phyloP scores from a whole-genome alignment of 2,113 vertebrate species.

The Plecotus auritus region DNA sequence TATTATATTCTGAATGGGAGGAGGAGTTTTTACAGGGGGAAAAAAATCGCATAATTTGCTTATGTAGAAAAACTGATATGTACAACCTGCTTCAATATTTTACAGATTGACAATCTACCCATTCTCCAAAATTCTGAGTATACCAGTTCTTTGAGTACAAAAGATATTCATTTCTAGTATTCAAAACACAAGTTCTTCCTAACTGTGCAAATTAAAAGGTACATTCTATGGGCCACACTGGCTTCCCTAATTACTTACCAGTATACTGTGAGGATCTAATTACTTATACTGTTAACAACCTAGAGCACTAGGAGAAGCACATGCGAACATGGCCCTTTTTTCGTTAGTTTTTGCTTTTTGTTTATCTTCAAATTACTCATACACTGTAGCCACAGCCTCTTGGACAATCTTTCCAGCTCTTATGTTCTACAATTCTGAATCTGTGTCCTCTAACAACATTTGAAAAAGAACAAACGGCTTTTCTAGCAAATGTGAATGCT shows the following conservation, averaged over 20 bases:
- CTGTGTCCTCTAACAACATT: neutral
- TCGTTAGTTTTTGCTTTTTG: neutral
- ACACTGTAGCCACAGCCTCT: neutral
- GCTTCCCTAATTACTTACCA: neutral
- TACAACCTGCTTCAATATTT: slow-evolving; percentile 16
- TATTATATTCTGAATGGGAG: neutral
- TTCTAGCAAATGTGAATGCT: neutral
- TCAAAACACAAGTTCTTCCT: slow-evolving; percentile 7
- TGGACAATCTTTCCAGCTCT: neutral
- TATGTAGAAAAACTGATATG: neutral
- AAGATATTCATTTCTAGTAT: neutral
- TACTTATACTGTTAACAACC: neutral
- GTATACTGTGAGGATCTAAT: neutral
- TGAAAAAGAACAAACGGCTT: neutral
- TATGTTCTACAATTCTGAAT: neutral
- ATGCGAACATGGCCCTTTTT: neutral
- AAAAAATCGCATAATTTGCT: neutral
- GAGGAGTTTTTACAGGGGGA: neutral
- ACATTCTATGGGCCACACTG: neutral
- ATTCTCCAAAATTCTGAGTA: neutral
- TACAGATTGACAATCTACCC: neutral
- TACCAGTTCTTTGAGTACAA: neutral
- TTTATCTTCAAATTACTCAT: neutral
- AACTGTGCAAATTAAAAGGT: neutral
- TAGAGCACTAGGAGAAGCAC: neutral